Base-by-base conservation (phyloP, 2,113 vertebrate species). In the Meriones unguiculatus region DNA sequence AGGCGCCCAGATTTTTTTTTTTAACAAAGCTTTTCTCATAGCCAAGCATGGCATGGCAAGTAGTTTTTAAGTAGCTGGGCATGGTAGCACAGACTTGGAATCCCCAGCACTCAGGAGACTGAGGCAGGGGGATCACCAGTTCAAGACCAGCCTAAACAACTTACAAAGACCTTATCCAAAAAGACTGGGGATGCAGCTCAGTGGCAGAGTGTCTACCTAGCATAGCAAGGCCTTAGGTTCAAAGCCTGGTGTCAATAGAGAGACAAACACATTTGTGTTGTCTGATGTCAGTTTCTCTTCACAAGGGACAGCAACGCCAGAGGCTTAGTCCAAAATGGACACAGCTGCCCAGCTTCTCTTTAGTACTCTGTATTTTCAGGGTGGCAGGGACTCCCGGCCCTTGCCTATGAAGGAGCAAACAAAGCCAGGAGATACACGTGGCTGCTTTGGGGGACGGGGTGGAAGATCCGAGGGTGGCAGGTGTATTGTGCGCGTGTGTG, bases 381-480 rank as follows among this genome's bases (percentile, higher is more conserved):
- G 18, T 18, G 0, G 0, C 18, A 11, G 52, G 52, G 59, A 38
- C 25, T 13, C 76, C 76, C 24, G 22, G 65, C 41, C 2, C 91
- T 32, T 5, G 11, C 76, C 12, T 3, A 22, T 17, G 22, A 24
- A 46, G 13, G 24, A 25, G 57, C 4, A 14, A 50, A 41, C 90
- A 52, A n/a, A 80, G 90, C 87, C 1, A 7, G 50, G 38, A 70
- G 78, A 59, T 1, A 1, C 90, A 88, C 24, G 12, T 30, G 90
- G 88, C 93, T 84, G 88, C 81, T 86, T 77, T 3, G 64, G 91
- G 82, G 92, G 81, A n/a, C 30, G 0, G 69, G 67, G 15, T n/a
- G 64, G 86, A 91, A 57, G 35, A 89, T 6, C 94, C 86, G n/a
- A 1, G 69, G 76, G 91, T 54, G 90, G 84, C 94, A 96, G 95